These are phyloP conservation scores for Hartigia nigra DNA, from an alignment of 2,888 invertebrate genomes.

Conservation along the genomic window DNA sequence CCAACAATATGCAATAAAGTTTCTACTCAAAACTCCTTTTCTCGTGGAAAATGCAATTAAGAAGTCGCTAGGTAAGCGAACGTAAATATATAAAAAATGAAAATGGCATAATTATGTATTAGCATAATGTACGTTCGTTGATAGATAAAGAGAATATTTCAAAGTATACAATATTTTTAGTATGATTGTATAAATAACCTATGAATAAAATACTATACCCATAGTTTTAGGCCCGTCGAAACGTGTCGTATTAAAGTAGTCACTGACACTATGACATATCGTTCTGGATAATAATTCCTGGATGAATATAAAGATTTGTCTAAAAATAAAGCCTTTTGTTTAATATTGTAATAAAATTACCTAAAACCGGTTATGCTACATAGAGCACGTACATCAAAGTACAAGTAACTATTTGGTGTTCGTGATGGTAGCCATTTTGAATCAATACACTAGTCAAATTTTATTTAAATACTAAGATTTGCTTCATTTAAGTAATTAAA, in stretches of 20 bases:
- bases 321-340: not conserved
- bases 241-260: constrained; percentile 31
- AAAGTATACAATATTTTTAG: not conserved
- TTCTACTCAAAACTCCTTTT: not conserved
- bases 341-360: not conserved
- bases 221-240: constrained; percentile 44
- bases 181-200: not conserved
- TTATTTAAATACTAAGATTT: not conserved
- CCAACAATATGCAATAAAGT: not conserved
- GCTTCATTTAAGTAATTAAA: not conserved
- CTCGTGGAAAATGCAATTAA: not conserved
- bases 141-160: not conserved
- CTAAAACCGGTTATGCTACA: not conserved
- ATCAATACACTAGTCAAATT: constrained; percentile 26
- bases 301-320: not conserved
- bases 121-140: not conserved
- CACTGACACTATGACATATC: not conserved
- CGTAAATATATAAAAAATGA: not conserved
- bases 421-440: constrained; percentile 34
- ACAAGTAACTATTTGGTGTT: not conserved
- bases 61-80: not conserved
- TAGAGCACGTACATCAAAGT: not conserved
- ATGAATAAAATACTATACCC: constrained; percentile 35
- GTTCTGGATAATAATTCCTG: not conserved
- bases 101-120: not conserved